Percentiles rank a stretch among this genome's conserved stretches.
phyloP scores from a whole-genome alignment of 2,113 vertebrate species.

The Climacteris rufus region DNA sequence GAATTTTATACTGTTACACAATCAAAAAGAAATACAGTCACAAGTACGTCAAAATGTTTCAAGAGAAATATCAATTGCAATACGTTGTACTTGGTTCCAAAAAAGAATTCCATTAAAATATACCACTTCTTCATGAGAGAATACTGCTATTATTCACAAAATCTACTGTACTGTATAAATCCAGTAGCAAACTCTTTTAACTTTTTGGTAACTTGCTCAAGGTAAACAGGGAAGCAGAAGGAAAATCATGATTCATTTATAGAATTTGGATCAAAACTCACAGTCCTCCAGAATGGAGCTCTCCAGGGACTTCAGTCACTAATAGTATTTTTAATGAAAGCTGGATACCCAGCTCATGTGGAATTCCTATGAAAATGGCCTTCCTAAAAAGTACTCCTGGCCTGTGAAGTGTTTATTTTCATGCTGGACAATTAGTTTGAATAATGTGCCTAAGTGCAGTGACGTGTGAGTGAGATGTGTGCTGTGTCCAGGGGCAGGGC shows the following conservation, averaged over 20 bases:
- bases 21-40: conserved; percentile 68
- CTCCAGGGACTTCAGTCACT: neutral
- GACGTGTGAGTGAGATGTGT: neutral
- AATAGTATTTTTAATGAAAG: neutral
- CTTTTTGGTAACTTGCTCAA: conserved; percentile 55
- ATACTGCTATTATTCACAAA: conserved; percentile 66
- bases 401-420: neutral
- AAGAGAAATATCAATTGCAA: conserved; percentile 50
- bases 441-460: neutral
- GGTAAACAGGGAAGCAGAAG: conserved; percentile 54
- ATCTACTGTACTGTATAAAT: conserved; percentile 47
- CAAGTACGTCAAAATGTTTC: conserved; percentile 59
- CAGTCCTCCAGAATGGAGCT: neutral
- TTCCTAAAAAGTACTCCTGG: neutral
- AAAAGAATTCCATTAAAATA: conserved; percentile 66
- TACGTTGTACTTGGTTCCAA: conserved; percentile 60
- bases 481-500: neutral
- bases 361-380: neutral
- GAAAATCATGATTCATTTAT: neutral
- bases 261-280: neutral
- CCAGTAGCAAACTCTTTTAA: conserved; percentile 50
- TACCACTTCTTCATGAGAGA: conserved; percentile 60
- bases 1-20: conserved; percentile 60
- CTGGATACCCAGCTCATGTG: neutral
- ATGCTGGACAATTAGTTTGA: neutral